These are phyloP conservation scores for Microtus richardsoni DNA, from an alignment of 2,113 vertebrate species.

Conservation along the genomic window DNA sequence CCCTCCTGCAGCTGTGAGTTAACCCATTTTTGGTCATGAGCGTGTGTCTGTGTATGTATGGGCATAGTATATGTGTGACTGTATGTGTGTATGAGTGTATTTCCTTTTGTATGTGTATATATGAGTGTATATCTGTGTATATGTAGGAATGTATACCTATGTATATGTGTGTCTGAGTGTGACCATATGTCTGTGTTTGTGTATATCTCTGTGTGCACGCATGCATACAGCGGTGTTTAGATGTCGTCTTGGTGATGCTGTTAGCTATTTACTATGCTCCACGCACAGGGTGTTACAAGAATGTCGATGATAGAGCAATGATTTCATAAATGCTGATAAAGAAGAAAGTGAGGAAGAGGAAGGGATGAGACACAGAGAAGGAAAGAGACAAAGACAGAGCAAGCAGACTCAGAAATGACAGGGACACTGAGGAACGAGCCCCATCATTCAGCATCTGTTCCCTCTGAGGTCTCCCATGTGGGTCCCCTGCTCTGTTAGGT, in stretches of 20 bases:
- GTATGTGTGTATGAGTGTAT: not conserved
- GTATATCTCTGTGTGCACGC: not conserved
- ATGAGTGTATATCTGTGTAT: not conserved
- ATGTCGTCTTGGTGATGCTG: not conserved
- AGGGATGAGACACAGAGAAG: accelerated
- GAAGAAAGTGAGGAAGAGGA: not conserved
- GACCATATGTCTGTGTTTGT: not conserved
- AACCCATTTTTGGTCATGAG: not conserved
- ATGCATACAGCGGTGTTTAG: no score
- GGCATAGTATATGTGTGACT: not conserved
- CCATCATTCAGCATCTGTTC: accelerated
- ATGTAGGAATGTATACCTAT: not conserved
- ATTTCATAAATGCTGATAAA: not conserved
- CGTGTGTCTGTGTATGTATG: not conserved
- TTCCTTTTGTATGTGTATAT: no score
- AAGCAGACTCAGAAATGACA: no score
- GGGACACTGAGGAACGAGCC: no score
- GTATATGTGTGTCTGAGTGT: not conserved
- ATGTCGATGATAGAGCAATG: not conserved
- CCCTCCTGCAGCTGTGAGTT: not conserved
- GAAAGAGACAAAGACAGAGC: no score
- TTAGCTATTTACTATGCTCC: not conserved
- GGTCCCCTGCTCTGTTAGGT: not conserved
- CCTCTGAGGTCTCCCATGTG: not conserved
- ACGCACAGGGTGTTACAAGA: not conserved